These are phyloP conservation scores for Thunnus albacares DNA, from an alignment of 2,797 vertebrate genomes.

Conservation along the genomic window DNA sequence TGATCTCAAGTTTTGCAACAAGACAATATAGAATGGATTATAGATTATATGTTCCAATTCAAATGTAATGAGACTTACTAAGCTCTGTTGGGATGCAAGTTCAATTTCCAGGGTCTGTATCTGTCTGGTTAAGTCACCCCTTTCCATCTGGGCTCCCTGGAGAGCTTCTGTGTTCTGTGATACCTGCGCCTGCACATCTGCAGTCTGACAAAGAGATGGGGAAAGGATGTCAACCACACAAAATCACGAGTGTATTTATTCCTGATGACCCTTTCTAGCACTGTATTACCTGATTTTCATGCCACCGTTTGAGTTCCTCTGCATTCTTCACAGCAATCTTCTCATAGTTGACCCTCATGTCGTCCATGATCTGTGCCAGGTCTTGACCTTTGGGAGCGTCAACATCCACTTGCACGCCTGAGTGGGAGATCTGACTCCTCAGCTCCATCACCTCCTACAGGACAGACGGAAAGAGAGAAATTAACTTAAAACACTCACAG, in stretches of 20 bases:
- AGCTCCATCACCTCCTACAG: slow-evolving; percentile 90
- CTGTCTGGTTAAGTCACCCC: slow-evolving; percentile 86
- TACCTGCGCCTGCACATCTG: slow-evolving; percentile 89
- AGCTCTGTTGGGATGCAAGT: slow-evolving; percentile 87
- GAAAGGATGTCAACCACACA: slow-evolving; percentile 1
- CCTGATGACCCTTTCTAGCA: neutral
- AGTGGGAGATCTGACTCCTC: slow-evolving; percentile 88
- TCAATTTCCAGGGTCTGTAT: slow-evolving; percentile 92
- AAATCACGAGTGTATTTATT: neutral
- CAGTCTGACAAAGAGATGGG: slow-evolving; percentile 79
- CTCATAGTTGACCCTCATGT: slow-evolving; percentile 92
- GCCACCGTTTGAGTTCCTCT: slow-evolving; percentile 91
- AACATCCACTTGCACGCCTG: slow-evolving; percentile 93
- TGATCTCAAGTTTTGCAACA: neutral
- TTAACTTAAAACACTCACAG: neutral
- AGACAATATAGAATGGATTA: neutral
- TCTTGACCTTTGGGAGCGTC: slow-evolving; percentile 94
- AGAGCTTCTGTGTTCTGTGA: slow-evolving; percentile 90
- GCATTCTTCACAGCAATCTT: slow-evolving; percentile 89
- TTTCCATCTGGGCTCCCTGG: slow-evolving; percentile 83
- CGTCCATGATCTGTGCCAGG: slow-evolving; percentile 90
- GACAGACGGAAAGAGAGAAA: neutral
- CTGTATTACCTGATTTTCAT: slow-evolving; percentile 87
- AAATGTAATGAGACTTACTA: slow-evolving; percentile 71
- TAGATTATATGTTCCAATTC: too few relatives aligned